Evolutionary conservation across 2,888 invertebrate genomes (phyloP), one percentile per base, ranked within the genome.

Genomic region (Gibbula magus): DNA sequence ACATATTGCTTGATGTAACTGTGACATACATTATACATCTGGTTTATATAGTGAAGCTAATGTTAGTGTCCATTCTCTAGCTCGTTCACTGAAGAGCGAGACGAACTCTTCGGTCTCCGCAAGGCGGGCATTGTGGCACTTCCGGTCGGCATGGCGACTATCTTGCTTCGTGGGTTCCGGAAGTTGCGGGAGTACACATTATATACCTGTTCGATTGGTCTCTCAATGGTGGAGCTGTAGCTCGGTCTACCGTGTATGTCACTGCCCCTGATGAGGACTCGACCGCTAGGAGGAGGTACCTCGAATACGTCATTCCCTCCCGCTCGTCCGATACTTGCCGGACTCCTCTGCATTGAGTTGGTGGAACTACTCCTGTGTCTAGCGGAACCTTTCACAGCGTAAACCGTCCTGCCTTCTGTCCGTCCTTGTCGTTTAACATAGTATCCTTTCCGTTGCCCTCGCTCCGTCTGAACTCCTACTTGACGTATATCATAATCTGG

Each of bases 191-290:
- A 61, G 67, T 81, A 77, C 56, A 75, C 70, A 5, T 75, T 61
- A 51, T 81, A 81, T 45, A 81, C 78, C 0, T 75, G 67, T 56
- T 78, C 81, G 10, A 81, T 81, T n/a, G 81, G 81, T 54, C 75
- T 75, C 13, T 75, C 67, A 35, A 81, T 75, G 16, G 81, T 81
- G 2, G 75, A 29, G 4, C 75, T 52, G 39, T 66, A 25, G 16
- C 56, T 18, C 16, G 45, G 39, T 35, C 52, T n/a, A 22, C 20
- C 45, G 5, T 70, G 32, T 29, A 54, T 54, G 39, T 73, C 74
- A 74, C 39, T 22, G 73, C 53, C 22, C 20, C 53, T 25, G 78
- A 70, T 32, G 2, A 13, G 35, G 2, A 54, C 54, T 45, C 18
- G 18, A 16, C 54, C 20, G 45, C 52, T 22, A 18, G 75, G 16